Evolutionary conservation across 2,113 vertebrate species (phyloP).

Genomic region (Phrynosoma platyrhinos): DNA sequence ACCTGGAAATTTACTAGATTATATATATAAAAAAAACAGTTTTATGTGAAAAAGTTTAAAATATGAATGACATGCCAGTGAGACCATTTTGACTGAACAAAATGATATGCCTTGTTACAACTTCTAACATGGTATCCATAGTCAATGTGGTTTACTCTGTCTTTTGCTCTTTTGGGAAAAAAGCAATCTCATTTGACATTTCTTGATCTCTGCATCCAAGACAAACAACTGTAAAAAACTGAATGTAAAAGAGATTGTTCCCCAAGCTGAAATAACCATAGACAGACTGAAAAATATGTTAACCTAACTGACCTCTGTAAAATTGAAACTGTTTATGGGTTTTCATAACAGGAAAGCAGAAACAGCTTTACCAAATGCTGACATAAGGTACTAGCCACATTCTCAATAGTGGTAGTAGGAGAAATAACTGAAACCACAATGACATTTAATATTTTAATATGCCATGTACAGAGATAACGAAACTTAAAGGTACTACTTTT

Average conservation of each 20-base stretch:
- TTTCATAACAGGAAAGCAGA: constrained; percentile 30
- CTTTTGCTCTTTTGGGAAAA: neutral
- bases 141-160: neutral
- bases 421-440: constrained; percentile 52
- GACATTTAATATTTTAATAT: constrained; percentile 64
- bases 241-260: constrained; percentile 32
- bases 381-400: constrained; percentile 61
- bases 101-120: neutral
- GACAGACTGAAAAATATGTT: constrained; percentile 29
- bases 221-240: constrained; percentile 22
- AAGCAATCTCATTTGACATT: constrained; percentile 8
- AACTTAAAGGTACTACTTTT: constrained; percentile 50
- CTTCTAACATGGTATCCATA: neutral
- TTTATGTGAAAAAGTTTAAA: too few relatives aligned
- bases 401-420: constrained; percentile 65
- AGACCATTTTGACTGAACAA: neutral
- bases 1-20: too few relatives aligned
- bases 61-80: neutral
- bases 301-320: constrained; percentile 44
- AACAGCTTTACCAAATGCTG: constrained; percentile 49
- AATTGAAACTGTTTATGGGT: constrained; percentile 38
- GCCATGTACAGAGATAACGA: constrained; percentile 56
- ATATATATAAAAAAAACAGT: too few relatives aligned
- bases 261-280: constrained; percentile 20
- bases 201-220: constrained; percentile 25